Percentiles rank a stretch among this genome's conserved stretches.
Conservation (phyloP, 1,140 invertebrate species). For the Drosophila seguyi region DNA sequence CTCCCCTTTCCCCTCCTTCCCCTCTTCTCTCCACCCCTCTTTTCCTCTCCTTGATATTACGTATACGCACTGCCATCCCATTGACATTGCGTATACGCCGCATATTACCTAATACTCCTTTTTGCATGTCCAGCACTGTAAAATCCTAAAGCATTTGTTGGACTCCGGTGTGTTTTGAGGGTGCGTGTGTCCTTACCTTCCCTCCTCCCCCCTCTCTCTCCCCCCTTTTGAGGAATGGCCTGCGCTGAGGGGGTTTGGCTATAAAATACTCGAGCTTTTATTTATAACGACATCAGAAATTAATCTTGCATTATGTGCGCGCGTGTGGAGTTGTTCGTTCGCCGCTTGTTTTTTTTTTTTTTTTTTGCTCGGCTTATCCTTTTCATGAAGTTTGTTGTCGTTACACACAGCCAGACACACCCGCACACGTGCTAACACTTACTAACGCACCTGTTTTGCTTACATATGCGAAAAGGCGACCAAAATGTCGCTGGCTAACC, state of each 20-base stretch:
- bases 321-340: conserved; percentile 58
- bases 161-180: not conserved
- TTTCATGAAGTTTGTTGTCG: conserved; percentile 75
- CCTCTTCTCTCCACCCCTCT: not conserved
- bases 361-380: conserved; percentile 63
- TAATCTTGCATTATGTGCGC: conserved; percentile 80
- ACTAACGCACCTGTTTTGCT: conserved; percentile 51
- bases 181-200: not conserved
- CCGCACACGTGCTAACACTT: conserved; percentile 51
- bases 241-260: conserved; percentile 17
- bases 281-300: conserved; percentile 82
- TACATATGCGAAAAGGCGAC: conserved; percentile 45
- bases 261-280: conserved; percentile 79
- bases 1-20: too few relatives aligned
- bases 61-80: not conserved
- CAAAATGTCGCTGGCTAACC: conserved; percentile 34
- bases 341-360: conserved; percentile 29
- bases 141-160: conserved; percentile 7
- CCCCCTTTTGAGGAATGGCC: not conserved
- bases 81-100: conserved; percentile 60
- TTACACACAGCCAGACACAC: conserved; percentile 34
- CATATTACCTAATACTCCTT: conserved; percentile 57
- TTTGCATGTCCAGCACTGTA: conserved; percentile 34
- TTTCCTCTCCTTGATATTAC: not conserved
- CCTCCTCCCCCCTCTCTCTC: not conserved